Evolutionary conservation across 2,113 vertebrate genomes (phyloP).

Genomic region (Tychaedon coryphoeus): DNA sequence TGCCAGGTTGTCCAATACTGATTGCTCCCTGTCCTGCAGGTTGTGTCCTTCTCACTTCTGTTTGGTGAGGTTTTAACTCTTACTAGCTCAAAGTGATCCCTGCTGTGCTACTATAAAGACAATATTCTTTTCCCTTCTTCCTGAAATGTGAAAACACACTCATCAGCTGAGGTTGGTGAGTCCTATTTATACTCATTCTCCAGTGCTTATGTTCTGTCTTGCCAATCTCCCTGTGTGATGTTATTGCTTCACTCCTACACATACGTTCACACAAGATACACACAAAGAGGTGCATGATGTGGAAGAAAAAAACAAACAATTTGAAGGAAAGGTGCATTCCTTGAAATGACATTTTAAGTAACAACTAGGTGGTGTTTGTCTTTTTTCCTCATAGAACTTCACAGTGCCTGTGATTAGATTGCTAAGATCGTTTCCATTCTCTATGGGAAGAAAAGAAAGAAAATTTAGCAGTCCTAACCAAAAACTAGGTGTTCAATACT

Average conservation of each 20-base stretch:
- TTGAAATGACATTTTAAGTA: neutral
- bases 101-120: neutral
- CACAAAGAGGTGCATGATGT: neutral
- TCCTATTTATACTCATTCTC: neutral
- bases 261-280: neutral
- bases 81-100: neutral
- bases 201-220: neutral
- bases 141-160: neutral
- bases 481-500: neutral
- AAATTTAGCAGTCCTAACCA: neutral
- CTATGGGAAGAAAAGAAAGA: neutral
- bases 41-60: neutral
- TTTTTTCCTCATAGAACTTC: neutral
- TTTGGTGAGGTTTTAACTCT: neutral
- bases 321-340: neutral
- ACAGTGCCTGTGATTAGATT: neutral
- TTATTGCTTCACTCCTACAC: neutral
- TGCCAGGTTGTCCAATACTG: neutral
- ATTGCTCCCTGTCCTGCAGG: neutral
- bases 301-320: neutral
- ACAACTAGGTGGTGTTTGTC: neutral
- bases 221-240: neutral
- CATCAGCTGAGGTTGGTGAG: neutral
- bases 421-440: neutral
- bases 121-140: neutral